Base-by-base conservation (phyloP, 1,140 invertebrate species). In the Psix sp. region DNA sequence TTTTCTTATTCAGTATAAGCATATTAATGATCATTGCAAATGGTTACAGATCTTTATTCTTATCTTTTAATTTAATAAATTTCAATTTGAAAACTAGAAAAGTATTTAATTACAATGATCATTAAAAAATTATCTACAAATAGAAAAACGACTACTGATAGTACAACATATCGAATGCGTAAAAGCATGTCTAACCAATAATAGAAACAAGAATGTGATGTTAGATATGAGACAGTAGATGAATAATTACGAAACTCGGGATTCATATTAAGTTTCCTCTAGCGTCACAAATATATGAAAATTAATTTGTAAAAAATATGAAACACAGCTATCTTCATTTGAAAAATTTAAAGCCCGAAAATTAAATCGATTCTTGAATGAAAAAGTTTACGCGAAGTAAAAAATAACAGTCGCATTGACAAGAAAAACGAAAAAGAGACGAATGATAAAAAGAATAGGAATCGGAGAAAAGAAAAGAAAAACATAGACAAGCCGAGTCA, bases 141-240 rank as follows among this genome's bases (percentile, higher is more conserved):
- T 52, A 75, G 36, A 14, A 70, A 74, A 70, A 63, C 31, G 46
- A 1, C 65, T 68, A 74, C 65, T 65, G 59, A 60, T 65, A 70
- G 51, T 59, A 65, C 59, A 68, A 57, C 63, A 70, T 74, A 68
- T 67, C 62, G 49, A 74, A 62, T 74, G 59, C 39, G 52, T 68
- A 60, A 52, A 75, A 75, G 72, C 72, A 66, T 49, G 54, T 59
- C 31, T 67, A 70, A 51, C 65, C 70, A 75, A 68, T 21, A 66
- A 42, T 66, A 46, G 54, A 42, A 33, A 57, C 20, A 60, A 65
- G 38, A 60, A 66, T 60, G 18, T 36, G 15, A 29, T 6, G 29
- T 7, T 14, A 56, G 14, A 60, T 56, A 38, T 60, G 10, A 49
- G 24, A 45, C 11, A 33, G 66, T 7, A 56, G 21, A 9, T 54